Conservation (phyloP, 2,113 vertebrate species). For the Himantopus leucocephalus region DNA sequence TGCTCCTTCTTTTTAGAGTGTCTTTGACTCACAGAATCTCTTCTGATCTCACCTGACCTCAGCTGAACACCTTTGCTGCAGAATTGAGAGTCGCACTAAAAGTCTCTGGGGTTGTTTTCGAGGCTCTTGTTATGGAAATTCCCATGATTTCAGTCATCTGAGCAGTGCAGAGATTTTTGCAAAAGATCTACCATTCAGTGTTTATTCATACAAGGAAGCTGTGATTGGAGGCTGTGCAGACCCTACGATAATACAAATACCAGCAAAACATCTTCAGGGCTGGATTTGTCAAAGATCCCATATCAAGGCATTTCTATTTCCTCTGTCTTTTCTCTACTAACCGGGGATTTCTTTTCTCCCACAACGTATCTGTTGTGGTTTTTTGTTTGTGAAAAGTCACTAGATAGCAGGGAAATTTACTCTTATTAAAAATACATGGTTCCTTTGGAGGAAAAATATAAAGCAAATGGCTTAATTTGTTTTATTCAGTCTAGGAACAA, state of each 20-base stretch:
- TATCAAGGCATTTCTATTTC: neutral
- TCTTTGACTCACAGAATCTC: neutral
- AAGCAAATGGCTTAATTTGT: neutral
- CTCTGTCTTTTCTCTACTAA: neutral
- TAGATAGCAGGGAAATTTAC: neutral
- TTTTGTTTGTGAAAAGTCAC: neutral
- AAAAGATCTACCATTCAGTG: neutral
- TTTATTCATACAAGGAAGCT: neutral
- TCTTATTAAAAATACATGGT: neutral
- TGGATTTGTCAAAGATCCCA: neutral
- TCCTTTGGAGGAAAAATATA: neutral
- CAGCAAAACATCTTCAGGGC: neutral
- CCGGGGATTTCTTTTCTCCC: neutral
- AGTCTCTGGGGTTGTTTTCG: neutral
- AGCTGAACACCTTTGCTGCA: neutral
- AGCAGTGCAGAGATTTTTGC: neutral
- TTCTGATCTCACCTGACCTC: neutral
- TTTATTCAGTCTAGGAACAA: neutral
- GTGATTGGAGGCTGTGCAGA: neutral
- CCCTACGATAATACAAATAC: neutral
- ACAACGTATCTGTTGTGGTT: accelerated
- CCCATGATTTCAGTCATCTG: neutral
- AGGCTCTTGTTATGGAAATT: neutral
- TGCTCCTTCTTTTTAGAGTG: neutral
- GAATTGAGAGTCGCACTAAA: neutral